Evolutionary conservation across 2,113 vertebrate species (phyloP).

Genomic region (Nymphicus hollandicus): DNA sequence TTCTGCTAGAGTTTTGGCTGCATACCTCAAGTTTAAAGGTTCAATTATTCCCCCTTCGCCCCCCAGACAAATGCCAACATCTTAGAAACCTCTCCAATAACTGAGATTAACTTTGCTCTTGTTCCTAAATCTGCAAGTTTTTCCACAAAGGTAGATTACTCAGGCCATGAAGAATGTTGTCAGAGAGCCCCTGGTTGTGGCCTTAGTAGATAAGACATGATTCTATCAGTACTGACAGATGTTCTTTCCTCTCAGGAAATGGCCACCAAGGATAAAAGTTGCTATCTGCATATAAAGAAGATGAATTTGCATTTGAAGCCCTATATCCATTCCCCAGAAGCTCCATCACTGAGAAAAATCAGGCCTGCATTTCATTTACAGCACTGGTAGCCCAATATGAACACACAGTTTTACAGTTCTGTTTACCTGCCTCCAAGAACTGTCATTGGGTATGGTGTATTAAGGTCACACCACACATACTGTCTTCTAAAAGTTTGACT

Average conservation of each 20-base stretch:
- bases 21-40: not conserved
- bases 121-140: not conserved
- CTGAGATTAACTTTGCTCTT: not conserved
- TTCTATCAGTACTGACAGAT: conserved; percentile 8
- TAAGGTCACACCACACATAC: not conserved
- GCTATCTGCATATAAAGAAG: not conserved
- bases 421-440: not conserved
- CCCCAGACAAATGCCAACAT: not conserved
- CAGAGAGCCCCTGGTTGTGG: not conserved
- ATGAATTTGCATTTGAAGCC: not conserved
- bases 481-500: not conserved
- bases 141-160: not conserved
- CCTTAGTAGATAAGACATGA: not conserved
- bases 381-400: accelerated
- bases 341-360: not conserved
- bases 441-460: not conserved
- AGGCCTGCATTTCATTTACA: not conserved
- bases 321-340: not conserved
- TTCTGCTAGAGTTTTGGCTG: not conserved
- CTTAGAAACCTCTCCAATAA: not conserved
- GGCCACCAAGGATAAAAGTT: conserved; percentile 9
- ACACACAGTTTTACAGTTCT: accelerated
- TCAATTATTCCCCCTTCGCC: not conserved
- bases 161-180: not conserved
- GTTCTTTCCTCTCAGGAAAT: conserved; percentile 19